These are phyloP conservation scores for Falco peregrinus DNA, from an alignment of 2,797 vertebrate genomes.

Conservation along the genomic window DNA sequence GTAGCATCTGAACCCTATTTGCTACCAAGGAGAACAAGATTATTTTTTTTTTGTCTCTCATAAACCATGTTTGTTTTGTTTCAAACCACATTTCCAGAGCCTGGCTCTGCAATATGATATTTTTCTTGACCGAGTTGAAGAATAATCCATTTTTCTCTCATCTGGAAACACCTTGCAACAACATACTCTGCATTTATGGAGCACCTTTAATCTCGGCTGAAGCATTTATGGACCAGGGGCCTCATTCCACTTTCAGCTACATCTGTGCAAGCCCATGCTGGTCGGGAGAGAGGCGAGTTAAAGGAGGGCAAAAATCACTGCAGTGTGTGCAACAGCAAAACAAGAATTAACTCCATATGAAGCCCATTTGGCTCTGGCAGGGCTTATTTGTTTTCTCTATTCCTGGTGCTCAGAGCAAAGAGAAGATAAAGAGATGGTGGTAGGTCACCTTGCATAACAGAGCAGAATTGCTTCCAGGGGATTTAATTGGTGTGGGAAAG, in stretches of 20 bases:
- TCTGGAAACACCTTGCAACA: conserved; percentile 34
- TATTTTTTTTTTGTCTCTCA: background rate
- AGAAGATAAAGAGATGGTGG: background rate
- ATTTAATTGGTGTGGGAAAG: background rate
- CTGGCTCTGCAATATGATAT: background rate
- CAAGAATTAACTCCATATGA: conserved; percentile 43
- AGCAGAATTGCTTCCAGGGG: background rate
- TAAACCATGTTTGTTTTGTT: background rate
- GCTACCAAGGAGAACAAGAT: background rate
- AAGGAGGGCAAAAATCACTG: background rate
- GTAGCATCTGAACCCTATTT: background rate
- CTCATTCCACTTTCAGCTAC: background rate
- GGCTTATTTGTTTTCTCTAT: conserved; percentile 16
- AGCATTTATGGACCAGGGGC: conserved; percentile 9
- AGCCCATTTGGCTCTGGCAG: background rate
- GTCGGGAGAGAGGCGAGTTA: background rate
- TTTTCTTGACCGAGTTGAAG: background rate
- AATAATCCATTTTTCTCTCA: background rate
- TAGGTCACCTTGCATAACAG: background rate
- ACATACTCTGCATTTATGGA: background rate
- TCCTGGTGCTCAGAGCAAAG: background rate
- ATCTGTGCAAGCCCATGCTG: background rate
- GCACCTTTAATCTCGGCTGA: conserved; percentile 30
- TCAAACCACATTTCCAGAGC: background rate
- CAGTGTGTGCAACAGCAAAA: background rate